phyloP scores from a whole-genome alignment of 2,113 vertebrate genomes.

The Vulpes lagopus region DNA sequence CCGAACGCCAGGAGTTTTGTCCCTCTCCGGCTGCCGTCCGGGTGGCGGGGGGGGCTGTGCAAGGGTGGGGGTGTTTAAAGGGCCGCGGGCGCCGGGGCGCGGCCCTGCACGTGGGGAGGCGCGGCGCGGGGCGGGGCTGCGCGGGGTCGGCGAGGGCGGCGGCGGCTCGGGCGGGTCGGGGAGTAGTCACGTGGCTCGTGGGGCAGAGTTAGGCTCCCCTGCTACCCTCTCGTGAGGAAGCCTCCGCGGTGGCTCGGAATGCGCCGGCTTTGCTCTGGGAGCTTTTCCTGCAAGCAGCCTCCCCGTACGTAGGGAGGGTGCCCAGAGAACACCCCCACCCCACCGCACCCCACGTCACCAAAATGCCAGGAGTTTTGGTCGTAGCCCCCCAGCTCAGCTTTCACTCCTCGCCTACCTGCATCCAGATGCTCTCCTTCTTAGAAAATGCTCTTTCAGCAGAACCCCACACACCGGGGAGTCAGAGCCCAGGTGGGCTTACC shows the following conservation, averaged over 20 bases:
- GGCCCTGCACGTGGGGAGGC: slow-evolving; percentile 61
- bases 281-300: background rate
- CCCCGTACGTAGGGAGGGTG: background rate
- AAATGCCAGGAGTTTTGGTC: background rate
- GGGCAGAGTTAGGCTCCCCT: background rate
- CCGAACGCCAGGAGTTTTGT: slow-evolving; percentile 73
- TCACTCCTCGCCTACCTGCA: background rate
- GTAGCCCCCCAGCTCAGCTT: background rate
- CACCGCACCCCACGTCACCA: background rate
- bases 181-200: background rate
- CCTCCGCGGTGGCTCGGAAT: background rate
- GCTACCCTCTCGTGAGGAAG: background rate
- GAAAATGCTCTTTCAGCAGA: background rate
- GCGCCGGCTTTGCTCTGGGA: background rate
- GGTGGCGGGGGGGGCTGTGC: background rate
- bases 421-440: background rate
- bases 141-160: background rate
- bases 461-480: background rate
- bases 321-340: background rate
- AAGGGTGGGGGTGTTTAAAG: slow-evolving; percentile 72
- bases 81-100: slow-evolving; percentile 48
- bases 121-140: background rate
- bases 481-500: background rate
- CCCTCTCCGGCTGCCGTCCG: slow-evolving; percentile 80
- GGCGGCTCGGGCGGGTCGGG: background rate